Base-by-base conservation (phyloP, 2,888 invertebrate species). In the Cephus rjabovi region DNA sequence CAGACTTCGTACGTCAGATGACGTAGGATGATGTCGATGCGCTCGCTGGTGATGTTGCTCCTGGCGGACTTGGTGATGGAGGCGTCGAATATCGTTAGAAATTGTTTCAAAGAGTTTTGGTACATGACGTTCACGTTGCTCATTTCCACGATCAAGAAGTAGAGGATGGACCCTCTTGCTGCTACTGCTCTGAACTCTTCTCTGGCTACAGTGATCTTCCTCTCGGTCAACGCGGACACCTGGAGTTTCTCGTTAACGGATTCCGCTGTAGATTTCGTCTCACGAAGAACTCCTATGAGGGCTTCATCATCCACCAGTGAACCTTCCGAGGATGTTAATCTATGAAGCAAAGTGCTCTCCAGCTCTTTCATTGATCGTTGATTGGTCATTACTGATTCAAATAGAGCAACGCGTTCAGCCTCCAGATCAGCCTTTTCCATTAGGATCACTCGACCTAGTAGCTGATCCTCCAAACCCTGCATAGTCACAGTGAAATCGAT, bases 401-500 rank as follows among this genome's bases (percentile, higher is more conserved):
- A 97, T 12, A 99, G 93, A 12, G 97, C 96, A 0, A 98, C 98
- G 77, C 98, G 93, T 92, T 99, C 98, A 75, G 97, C 96, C 92
- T 99, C 99, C 80, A 99, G 93, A 89, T 99, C 99, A 1, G 97
- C 96, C 92, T 98, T 98, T 91, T 99, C 99, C 95, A 98, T 98
- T 31, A 98, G 92, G 88, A 99, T 99, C 0, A 99, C 98, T 81
- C 98, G 93, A 3, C 97, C 98, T 35, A 99, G 92, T 9, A 99
- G 92, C 90, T 99, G 99, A 92, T 99, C 99, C 92, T 99, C 99
- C 37, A 99, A 92, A 12, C 99, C 98, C 88, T 97, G 95, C 96
- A 98, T 98, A 4, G 99, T 99, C 1, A 99, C 99, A 1, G 99
- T 99, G 89, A 99, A 99, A 91, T 99, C 98, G 85, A 99, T 98